Conservation (phyloP, 2,888 invertebrate species). For the Megastigmus dorsalis region DNA sequence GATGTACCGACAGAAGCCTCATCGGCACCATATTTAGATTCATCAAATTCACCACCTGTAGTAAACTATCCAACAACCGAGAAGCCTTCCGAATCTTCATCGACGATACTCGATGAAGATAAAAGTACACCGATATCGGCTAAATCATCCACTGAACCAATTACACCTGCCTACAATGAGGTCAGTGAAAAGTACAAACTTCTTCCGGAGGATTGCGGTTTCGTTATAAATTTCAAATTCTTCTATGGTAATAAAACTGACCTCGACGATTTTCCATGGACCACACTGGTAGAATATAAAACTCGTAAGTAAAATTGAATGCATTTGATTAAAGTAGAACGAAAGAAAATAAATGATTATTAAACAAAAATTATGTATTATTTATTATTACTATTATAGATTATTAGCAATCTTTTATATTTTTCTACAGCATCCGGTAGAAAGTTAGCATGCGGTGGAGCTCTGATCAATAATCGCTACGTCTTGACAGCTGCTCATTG, state of each 20-base stretch:
- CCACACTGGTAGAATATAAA: conserved; percentile 75
- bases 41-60: no score
- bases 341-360: no score
- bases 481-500: conserved; percentile 87
- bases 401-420: no score
- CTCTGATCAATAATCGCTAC: conserved; percentile 81
- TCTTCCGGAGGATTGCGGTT: conserved; percentile 13
- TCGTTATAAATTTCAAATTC: neutral
- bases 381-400: no score
- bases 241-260: conserved; percentile 23
- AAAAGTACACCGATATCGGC: no score
- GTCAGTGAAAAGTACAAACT: neutral
- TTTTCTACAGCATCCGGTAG: neutral
- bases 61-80: no score
- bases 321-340: no score
- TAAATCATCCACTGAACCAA: neutral
- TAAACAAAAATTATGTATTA: no score
- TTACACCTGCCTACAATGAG: neutral
- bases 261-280: conserved; percentile 78
- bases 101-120: no score
- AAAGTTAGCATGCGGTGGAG: conserved; percentile 79
- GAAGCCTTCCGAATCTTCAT: no score
- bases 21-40: no score
- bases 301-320: conserved; percentile 70
- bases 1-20: no score